Percentiles rank a stretch among this genome's conserved stretches.
Conservation (phyloP, 2,113 vertebrate genomes). For the Mesoclemmys tuberculata region DNA sequence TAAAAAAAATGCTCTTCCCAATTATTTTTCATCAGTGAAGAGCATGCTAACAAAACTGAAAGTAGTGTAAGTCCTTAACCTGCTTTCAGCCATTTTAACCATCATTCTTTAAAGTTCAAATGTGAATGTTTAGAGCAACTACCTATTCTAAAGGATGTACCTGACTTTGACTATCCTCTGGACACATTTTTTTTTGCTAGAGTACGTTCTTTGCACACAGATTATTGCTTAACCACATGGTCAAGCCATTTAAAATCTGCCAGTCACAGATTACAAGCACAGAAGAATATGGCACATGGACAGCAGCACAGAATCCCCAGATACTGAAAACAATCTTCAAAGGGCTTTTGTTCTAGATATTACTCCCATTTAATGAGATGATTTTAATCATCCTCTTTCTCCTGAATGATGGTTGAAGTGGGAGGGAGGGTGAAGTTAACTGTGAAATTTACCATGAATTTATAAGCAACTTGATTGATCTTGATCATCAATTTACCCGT, state of each 20-base stretch:
- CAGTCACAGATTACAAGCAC: neutral
- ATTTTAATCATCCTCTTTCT: neutral
- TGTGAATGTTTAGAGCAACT: neutral
- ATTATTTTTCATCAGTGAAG: constrained; percentile 19
- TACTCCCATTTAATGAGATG: constrained; percentile 11
- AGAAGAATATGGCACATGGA: neutral
- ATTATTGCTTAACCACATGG: neutral
- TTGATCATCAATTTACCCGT: constrained; percentile 28
- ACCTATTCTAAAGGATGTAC: neutral
- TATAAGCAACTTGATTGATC: constrained; percentile 24
- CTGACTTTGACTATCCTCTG: neutral
- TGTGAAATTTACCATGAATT: constrained; percentile 31
- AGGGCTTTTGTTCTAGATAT: neutral
- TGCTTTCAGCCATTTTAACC: neutral
- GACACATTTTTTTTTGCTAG: neutral
- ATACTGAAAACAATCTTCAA: neutral
- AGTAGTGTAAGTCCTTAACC: neutral
- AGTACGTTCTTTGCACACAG: neutral
- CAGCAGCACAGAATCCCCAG: neutral
- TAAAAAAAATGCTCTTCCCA: constrained; percentile 12
- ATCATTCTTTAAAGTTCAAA: constrained; percentile 10
- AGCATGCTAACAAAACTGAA: neutral
- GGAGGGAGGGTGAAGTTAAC: neutral
- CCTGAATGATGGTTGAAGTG: neutral
- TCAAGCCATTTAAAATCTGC: neutral